These are phyloP conservation scores for Marcusenius ussheri DNA, from an alignment of 2,113 vertebrate genomes.

Conservation along the genomic window DNA sequence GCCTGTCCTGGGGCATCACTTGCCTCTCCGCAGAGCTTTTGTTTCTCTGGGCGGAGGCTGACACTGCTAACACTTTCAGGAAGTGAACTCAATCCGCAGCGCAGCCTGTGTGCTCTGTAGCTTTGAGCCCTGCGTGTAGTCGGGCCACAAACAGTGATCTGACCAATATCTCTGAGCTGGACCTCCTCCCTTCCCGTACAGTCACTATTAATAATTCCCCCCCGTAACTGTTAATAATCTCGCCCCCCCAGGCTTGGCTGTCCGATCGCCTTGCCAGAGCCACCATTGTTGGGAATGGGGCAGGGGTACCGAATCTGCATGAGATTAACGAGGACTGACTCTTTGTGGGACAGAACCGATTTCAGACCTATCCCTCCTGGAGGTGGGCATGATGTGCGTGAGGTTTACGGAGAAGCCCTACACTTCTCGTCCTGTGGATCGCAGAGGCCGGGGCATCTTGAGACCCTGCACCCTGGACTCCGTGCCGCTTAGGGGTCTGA, in stretches of 20 bases:
- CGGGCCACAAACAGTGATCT: not conserved
- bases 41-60: not conserved
- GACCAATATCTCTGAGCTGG: not conserved
- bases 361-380: not conserved
- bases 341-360: not conserved
- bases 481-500: not conserved
- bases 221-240: too few species aligned
- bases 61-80: not conserved
- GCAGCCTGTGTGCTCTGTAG: not conserved
- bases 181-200: not conserved
- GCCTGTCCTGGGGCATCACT: not conserved
- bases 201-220: not conserved
- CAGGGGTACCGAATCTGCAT: not conserved
- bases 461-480: not conserved
- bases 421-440: not conserved
- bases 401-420: not conserved
- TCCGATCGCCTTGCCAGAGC: not conserved
- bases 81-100: not conserved
- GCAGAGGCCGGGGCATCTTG: not conserved
- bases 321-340: not conserved
- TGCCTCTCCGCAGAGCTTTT: not conserved
- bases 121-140: not conserved
- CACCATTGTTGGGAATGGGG: not conserved
- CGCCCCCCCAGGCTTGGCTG: not conserved
- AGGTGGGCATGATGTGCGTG: not conserved